Base-by-base conservation (phyloP, 2,113 vertebrate genomes). In the Microcebus griseorufus region DNA sequence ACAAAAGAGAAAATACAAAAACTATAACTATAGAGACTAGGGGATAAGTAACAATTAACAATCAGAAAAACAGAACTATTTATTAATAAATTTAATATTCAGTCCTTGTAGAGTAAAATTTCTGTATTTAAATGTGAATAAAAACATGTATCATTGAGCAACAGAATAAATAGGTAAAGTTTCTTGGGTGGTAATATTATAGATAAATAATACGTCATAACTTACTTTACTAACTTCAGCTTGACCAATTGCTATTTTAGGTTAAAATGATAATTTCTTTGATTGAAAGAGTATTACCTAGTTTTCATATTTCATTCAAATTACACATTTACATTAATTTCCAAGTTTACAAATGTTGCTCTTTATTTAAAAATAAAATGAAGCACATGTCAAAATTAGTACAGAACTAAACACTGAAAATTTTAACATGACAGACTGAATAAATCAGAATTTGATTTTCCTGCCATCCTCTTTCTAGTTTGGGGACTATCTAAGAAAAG, bases 81-180 rank as follows among this genome's bases (percentile, higher is more conserved):
- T 88, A 92, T 3, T 88, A 94, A 79, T 7, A 96, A 88, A 79
- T 27, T 80, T 76, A 93, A 84, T 27, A 79, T 60, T 83, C 51
- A 65, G 25, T 23, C 27, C 34, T 80, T 9, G 23, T 51, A 45
- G 60, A 69, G 29, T 75, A 85, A 83, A 95, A 87, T 67, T 62
- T 69, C 37, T 62, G 2, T 69, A 29, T 72, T 95, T 89, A 96
- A 88, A 75, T 48, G 13, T 42, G 45, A 83, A 12, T 93, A 72
- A 70, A 85, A 86, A 82, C 13, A 76, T 25, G 0, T 65, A 86
- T 86, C 22, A 45, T 3, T 65, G 32, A 91, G n/a, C 42, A 92
- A 72, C 55, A 90, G 62, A 79, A 94, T 58, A 73, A 86, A 45
- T 76, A 29, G 10, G 42, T 58, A 42, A 82, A 78, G 25, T 62